These are phyloP conservation scores for Zapus hudsonius DNA, from an alignment of 2,113 vertebrate genomes.

Conservation along the genomic window DNA sequence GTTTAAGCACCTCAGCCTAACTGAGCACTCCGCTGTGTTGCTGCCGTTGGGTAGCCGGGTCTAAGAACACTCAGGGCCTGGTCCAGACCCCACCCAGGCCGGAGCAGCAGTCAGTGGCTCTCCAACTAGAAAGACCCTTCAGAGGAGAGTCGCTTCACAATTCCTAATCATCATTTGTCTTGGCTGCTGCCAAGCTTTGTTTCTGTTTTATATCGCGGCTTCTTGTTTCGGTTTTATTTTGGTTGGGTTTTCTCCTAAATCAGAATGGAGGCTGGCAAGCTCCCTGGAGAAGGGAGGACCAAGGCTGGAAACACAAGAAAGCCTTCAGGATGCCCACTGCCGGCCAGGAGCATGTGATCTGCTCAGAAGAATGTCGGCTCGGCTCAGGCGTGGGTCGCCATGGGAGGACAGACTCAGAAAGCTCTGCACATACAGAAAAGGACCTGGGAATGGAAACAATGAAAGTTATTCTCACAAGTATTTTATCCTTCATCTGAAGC, in stretches of 20 bases:
- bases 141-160: neutral
- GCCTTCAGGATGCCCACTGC: conserved; percentile 45
- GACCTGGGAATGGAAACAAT: conserved; percentile 14
- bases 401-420: conserved; percentile 50
- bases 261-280: conserved; percentile 65
- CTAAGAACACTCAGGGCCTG: neutral
- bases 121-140: conserved; percentile 10
- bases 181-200: neutral
- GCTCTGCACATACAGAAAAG: conserved; percentile 52
- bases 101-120: neutral
- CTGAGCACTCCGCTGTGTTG: neutral
- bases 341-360: conserved; percentile 74
- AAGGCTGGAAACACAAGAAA: conserved; percentile 62
- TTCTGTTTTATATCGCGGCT: conserved; percentile 55
- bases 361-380: conserved; percentile 73
- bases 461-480: conserved; percentile 40
- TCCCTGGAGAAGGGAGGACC: conserved; percentile 72
- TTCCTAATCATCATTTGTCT: neutral
- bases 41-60: neutral
- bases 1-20: neutral
- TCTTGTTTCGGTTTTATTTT: neutral
- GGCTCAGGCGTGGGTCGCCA: conserved; percentile 53
- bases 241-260: neutral
- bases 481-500: neutral
- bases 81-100: no score